These are phyloP conservation scores for Brachionus angularis DNA, from an alignment of 1,140 invertebrate genomes.

Conservation along the genomic window DNA sequence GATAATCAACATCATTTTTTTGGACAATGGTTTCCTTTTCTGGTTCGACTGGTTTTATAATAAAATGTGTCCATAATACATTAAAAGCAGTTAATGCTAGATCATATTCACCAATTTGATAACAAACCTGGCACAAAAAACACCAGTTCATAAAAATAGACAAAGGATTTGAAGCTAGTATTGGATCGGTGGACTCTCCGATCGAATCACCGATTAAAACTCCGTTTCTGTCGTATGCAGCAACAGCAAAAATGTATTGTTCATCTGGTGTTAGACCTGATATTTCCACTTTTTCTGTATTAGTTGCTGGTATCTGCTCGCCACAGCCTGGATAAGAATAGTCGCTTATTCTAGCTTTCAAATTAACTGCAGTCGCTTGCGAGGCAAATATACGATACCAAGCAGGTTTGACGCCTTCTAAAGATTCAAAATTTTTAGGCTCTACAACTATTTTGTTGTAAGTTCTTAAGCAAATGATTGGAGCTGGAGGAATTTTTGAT, in stretches of 20 bases:
- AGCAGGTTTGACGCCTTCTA: not conserved
- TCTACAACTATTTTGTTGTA: conserved; percentile 32
- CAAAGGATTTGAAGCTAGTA: conserved; percentile 54
- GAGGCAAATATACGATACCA: conserved; percentile 54
- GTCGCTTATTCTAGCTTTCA: conserved; percentile 55
- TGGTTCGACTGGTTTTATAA: conserved; percentile 49
- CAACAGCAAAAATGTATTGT: conserved; percentile 56
- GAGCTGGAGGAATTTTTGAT: conserved; percentile 20
- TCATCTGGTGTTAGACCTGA: conserved; percentile 51
- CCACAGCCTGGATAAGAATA: conserved; percentile 53
- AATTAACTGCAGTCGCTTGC: conserved; percentile 51
- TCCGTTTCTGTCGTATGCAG: conserved; percentile 55
- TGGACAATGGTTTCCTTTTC: conserved; percentile 48
- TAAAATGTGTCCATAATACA: conserved; percentile 55
- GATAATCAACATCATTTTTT: conserved; percentile 50
- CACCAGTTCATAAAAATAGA: conserved; percentile 55
- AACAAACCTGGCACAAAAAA: conserved; percentile 54
- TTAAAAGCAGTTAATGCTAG: conserved; percentile 51
- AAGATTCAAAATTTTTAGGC: conserved; percentile 16
- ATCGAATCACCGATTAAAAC: conserved; percentile 53
- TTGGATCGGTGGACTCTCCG: conserved; percentile 55
- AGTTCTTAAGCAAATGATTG: not conserved
- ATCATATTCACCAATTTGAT: conserved; percentile 53
- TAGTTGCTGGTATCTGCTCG: conserved; percentile 46
- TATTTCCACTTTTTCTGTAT: conserved; percentile 45